Evolutionary conservation across 2,113 vertebrate genomes (phyloP).

Genomic region (Leucosticte australis): DNA sequence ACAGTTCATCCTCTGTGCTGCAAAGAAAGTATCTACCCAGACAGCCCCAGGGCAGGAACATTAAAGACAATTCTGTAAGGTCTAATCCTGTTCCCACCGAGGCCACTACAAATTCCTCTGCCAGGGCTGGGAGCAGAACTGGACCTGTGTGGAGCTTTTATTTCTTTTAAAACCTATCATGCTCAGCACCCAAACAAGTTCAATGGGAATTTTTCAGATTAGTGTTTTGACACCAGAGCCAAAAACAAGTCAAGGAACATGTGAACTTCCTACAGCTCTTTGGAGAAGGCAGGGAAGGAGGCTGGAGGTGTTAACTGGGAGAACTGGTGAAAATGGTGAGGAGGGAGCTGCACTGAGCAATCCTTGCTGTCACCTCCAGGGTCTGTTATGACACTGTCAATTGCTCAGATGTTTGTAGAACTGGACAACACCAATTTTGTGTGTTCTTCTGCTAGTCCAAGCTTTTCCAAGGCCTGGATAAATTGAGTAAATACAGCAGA

Average conservation of each 20-base stretch:
- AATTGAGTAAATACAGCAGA: background rate
- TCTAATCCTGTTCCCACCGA: background rate
- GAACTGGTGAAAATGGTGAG: background rate
- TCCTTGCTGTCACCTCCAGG: background rate
- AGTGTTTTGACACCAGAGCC: background rate
- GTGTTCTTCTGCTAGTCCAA: background rate
- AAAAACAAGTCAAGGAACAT: background rate
- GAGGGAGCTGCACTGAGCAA: background rate
- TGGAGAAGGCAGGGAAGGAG: background rate
- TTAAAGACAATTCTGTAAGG: background rate
- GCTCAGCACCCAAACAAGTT: background rate
- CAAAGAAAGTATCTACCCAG: background rate
- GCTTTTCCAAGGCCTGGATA: background rate
- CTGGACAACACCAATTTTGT: background rate
- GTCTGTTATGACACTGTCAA: rapidly evolving
- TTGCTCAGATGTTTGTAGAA: background rate
- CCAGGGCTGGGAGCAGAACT: background rate
- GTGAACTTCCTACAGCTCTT: background rate
- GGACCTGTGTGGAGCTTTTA: background rate
- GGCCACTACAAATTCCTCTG: background rate
- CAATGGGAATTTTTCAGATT: background rate
- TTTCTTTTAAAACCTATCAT: background rate
- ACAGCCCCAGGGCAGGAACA: background rate
- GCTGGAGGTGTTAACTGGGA: background rate
- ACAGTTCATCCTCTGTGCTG: background rate